Base-by-base conservation (phyloP, 1,140 invertebrate genomes). In the Diorhabda sublineata region DNA sequence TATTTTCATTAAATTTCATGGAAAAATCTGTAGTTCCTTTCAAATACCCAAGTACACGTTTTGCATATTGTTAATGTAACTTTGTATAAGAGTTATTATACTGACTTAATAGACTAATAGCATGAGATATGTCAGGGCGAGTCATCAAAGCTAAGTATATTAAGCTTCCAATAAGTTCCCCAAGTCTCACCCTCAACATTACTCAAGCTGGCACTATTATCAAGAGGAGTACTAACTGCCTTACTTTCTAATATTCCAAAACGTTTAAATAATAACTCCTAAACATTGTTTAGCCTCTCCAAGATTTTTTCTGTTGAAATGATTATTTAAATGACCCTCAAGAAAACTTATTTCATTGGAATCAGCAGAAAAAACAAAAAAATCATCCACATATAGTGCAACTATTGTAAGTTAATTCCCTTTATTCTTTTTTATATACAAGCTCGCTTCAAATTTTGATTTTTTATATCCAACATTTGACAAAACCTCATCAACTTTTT, bases 141-240 rank as follows among this genome's bases (percentile, higher is more conserved):
- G 82, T 83, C 2, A 74, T 65, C 3, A 80, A 76, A n/a, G 82
- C 70, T 5, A 83, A 66, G 72, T 84, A 84, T 72, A 84, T 78
- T 9, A 85, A 71, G 58, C 72, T 71, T 7, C 80, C 81, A 5
- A 84, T 75, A n/a, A 78, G 64, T 58, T 82, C 57, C 64, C 77
- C 41, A 64, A 52, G 81, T 81, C 43, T 80, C 81, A 11, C 60
- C 63, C 5, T 77, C 68, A 5, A 59, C 58, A 42, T 70, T 57
- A 64, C 47, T 63, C 44, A 66, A 69, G 4, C 61, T 74, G 52
- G 7, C 41, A 42, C 57, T 64, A 45, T 61, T 66, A 45, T 66
- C 61, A 43, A 69, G 41, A 41, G 60, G 57, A 67, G 56, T 66
- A 26, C 41, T 42, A 44, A 60, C 60, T 45, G n/a, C 61, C 44